Evolutionary conservation across 2,113 vertebrate genomes (phyloP), one percentile per base, ranked within the genome.

Genomic region (Uria aalge): DNA sequence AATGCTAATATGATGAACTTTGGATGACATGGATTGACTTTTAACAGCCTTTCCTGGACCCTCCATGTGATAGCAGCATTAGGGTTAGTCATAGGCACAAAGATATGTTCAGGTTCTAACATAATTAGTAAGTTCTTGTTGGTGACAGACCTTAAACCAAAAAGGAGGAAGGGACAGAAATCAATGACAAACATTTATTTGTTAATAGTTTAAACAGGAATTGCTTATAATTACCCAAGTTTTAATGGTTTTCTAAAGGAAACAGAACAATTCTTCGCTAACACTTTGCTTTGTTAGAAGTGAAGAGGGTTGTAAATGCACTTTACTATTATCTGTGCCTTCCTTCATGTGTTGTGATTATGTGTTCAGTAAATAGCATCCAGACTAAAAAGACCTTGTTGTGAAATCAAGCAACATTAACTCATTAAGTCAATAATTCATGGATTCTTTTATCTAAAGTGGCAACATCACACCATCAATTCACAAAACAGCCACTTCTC

Each of bases 341-440:
- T 90, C 84, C 82, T 95, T 97, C 95, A 34, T 72, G 79, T 18
- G 47, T 97, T 94, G 92, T 82, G 97, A 98, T 97, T 98, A 86
- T 88, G 92, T 96, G 97, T 96, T 97, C 97, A 93, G 97, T 95
- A 98, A 98, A 98, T 95, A 98, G 97, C 96, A 95, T 78, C 81
- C 87, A 86, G 97, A 91, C 96, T 90, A 92, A 97, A 96, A 98
- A 98, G 97, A 96, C 96, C 97, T 98, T 98, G 98, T 97, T 98
- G 98, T 98, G 98, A 98, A 98, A 98, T 98, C 97, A 98, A 98
- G 97, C 97, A 98, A 98, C 98, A 98, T 98, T 98, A 98, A 98
- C 98, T 98, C 98, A 98, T 99, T 98, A 98, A 98, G 98, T 98
- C 98, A 99, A 98, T 98, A 98, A 98, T 99, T 98, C 98, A 99